phyloP scores from a whole-genome alignment of 2,113 vertebrate genomes.

The Sinocyclocheilus rhinocerous region DNA sequence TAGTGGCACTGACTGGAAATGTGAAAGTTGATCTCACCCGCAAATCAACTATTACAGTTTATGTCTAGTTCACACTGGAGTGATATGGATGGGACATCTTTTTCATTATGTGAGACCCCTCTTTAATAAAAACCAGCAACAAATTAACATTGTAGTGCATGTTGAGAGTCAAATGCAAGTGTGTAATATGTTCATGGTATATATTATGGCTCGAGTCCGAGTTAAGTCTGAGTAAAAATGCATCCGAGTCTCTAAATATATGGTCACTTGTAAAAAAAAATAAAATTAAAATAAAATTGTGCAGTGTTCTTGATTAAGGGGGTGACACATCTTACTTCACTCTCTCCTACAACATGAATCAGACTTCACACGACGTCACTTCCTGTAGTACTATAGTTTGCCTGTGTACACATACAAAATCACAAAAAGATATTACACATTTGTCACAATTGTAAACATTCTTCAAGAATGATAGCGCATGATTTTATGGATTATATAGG shows the following conservation, averaged over 20 bases:
- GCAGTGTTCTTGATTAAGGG: not conserved
- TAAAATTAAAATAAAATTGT: too few species aligned
- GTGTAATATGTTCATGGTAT: slow-evolving; percentile 52
- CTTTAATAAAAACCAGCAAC: slow-evolving; percentile 66
- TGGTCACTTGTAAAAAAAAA: too few species aligned
- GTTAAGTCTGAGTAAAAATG: too few species aligned
- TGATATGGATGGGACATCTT: not conserved
- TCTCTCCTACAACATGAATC: slow-evolving; percentile 15
- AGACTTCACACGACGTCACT: slow-evolving; percentile 15
- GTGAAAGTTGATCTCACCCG: not conserved
- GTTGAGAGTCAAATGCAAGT: slow-evolving; percentile 55
- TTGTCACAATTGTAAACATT: not conserved
- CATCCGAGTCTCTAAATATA: too few species aligned
- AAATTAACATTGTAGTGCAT: slow-evolving; percentile 52
- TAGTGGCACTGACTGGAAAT: not conserved
- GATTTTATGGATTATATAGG: slow-evolving; percentile 42
- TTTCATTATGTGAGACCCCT: slow-evolving; percentile 61
- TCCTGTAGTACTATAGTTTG: slow-evolving; percentile 27
- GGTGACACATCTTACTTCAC: not conserved
- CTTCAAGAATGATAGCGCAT: slow-evolving; percentile 42
- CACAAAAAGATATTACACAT: not conserved
- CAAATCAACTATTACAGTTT: not conserved
- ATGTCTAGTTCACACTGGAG: not conserved
- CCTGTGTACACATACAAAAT: slow-evolving; percentile 7
- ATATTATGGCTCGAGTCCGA: too few species aligned